Base-by-base conservation (phyloP, 1,140 invertebrate species). In the Diplogasteroides magnus region DNA sequence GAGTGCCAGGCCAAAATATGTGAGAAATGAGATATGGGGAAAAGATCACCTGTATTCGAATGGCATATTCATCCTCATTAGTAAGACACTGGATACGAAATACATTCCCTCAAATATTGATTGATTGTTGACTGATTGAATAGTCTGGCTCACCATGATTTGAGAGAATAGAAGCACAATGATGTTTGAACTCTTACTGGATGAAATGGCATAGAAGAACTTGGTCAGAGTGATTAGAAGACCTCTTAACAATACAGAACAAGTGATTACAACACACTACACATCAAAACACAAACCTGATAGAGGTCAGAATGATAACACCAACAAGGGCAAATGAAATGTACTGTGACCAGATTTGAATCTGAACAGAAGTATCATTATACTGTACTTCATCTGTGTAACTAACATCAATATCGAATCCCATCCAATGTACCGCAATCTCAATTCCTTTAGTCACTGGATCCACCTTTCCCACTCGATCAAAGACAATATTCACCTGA, bases 121-220 rank as follows among this genome's bases (percentile, higher is more conserved):
- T 19, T 48, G 19, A 11, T 48, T 48, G 37, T n/a, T 48, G 37
- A 11, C 37, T 48, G 37, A 48, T 19, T 48, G 37, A 48, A 48
- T 48, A 48, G 19, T 19, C 37, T 48, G 37, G 37, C 6, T 48
- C 37, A 91, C 90, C 96, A 99, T 99, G 74, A 98, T 92, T 86
- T 98, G 93, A 23, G 95, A 95, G 23, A 99, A 86, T 73, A 94
- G 90, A 28, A 98, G 84, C 2, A 99, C 96, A 76, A 99, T 98
- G 55, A 98, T 91, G 83, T 98, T 98, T 28, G 95, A 98, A 27
- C 94, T 97, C 86, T 98, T 97, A 71, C 91, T 95, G 76, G 93
- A 97, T n/a, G 96, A 98, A 79, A 99, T 96, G 77, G 94, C 94
- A 86, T 98, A 97, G 86, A 99, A 99, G 85, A 99, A 99, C 92